phyloP scores from a whole-genome alignment of 2,113 vertebrate species.

The Chinchilla lanigera region DNA sequence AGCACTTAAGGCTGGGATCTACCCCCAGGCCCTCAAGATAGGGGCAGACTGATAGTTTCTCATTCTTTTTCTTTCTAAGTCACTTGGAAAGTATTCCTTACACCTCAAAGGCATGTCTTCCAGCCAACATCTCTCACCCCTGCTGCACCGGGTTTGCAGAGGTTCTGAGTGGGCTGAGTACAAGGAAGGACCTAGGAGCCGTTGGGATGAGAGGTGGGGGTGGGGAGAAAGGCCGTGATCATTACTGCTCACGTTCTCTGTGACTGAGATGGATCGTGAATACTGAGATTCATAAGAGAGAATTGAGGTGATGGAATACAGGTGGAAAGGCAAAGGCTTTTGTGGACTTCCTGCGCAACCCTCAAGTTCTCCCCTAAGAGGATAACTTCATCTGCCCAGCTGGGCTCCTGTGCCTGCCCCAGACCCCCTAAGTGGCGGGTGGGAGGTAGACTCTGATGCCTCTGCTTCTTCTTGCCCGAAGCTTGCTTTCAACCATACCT shows the following conservation, averaged over 20 bases:
- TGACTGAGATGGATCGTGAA: slow-evolving; percentile 64
- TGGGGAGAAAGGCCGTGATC: neutral
- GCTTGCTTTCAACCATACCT: neutral
- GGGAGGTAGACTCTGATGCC: neutral
- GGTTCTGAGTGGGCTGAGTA: slow-evolving; percentile 38
- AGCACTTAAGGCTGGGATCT: neutral
- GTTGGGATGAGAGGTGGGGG: slow-evolving; percentile 8
- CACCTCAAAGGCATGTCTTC: neutral
- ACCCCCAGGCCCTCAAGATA: neutral
- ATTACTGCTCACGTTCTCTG: slow-evolving; percentile 32
- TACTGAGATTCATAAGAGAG: slow-evolving; percentile 37
- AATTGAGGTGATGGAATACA: neutral
- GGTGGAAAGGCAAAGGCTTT: neutral
- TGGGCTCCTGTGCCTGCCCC: neutral
- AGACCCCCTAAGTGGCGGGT: neutral
- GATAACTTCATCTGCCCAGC: neutral
- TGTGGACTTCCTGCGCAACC: slow-evolving; percentile 29
- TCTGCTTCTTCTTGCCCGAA: neutral
- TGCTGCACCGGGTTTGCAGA: neutral
- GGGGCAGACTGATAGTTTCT: neutral
- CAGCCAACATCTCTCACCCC: neutral
- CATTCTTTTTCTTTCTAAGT: neutral
- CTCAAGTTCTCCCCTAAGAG: neutral
- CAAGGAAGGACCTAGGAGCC: neutral
- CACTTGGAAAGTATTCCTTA: neutral